A percentile compares a stretch with the other conserved stretches of the same genome.
phyloP scores from a whole-genome alignment of 2,113 vertebrate species.

The Melozone crissalis region DNA sequence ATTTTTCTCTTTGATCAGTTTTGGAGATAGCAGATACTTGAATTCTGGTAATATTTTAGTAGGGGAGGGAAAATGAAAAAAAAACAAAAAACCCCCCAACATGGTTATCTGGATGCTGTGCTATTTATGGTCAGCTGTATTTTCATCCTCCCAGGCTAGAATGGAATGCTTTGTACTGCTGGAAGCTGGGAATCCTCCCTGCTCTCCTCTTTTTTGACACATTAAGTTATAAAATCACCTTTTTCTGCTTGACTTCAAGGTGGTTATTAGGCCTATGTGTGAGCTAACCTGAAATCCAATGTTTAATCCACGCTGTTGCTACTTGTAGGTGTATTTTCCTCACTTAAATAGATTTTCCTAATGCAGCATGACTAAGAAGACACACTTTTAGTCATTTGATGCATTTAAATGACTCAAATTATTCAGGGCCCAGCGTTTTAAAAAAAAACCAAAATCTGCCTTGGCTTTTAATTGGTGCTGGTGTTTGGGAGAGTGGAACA shows the following conservation, averaged over 20 bases:
- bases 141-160: conserved; percentile 34
- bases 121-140: conserved; percentile 63
- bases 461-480: conserved; percentile 37
- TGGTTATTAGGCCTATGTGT: background rate
- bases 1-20: conserved; percentile 49
- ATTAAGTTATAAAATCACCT: background rate
- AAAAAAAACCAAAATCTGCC: conserved; percentile 20
- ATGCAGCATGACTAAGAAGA: background rate
- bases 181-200: conserved; percentile 47
- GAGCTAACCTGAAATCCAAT: background rate
- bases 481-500: conserved; percentile 36
- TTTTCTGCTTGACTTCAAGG: conserved; percentile 11
- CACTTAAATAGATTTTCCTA: conserved; percentile 1
- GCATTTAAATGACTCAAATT: background rate
- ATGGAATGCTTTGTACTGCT: conserved; percentile 68
- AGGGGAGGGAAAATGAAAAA: background rate
- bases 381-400: background rate
- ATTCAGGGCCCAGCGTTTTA: background rate
- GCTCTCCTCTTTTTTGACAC: background rate
- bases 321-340: background rate
- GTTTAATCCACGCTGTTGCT: background rate
- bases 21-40: conserved; percentile 34
- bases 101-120: conserved; percentile 40
- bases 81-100: background rate
- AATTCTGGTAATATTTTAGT: conserved; percentile 40